These are phyloP conservation scores for Columba janthina DNA, from an alignment of 2,113 vertebrate species.

Conservation along the genomic window DNA sequence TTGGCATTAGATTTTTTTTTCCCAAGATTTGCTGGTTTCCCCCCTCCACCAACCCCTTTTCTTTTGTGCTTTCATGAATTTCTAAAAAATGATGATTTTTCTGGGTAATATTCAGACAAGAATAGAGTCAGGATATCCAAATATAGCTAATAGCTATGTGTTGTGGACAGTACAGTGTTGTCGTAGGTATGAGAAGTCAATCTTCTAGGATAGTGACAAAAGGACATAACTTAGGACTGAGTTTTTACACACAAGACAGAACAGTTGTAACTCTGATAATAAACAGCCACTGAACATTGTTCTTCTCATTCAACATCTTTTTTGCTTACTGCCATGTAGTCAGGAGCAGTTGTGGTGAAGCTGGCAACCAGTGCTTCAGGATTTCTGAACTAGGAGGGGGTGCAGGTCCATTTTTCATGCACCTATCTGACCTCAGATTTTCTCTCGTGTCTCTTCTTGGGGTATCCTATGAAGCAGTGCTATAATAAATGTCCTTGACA, in stretches of 20 bases:
- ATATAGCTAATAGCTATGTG: background rate
- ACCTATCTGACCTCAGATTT: background rate
- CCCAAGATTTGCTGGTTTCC: background rate
- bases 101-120: background rate
- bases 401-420: background rate
- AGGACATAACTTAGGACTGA: background rate
- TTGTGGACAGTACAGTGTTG: background rate
- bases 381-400: background rate
- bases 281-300: background rate
- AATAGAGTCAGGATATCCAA: background rate
- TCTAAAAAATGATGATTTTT: background rate
- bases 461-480: background rate
- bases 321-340: background rate
- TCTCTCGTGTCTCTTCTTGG: background rate
- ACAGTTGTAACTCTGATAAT: background rate
- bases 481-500: background rate
- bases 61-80: background rate
- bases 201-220: background rate
- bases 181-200: background rate
- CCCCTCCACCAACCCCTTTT: accelerated
- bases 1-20: accelerated
- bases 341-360: background rate
- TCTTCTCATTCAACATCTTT: background rate
- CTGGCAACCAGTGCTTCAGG: background rate
- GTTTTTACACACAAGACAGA: background rate